A percentile compares a stretch with the other conserved stretches of the same genome.
These are phyloP conservation scores for Semicossyphus pulcher DNA, from an alignment of 2,113 vertebrate genomes.

Conservation along the genomic window DNA sequence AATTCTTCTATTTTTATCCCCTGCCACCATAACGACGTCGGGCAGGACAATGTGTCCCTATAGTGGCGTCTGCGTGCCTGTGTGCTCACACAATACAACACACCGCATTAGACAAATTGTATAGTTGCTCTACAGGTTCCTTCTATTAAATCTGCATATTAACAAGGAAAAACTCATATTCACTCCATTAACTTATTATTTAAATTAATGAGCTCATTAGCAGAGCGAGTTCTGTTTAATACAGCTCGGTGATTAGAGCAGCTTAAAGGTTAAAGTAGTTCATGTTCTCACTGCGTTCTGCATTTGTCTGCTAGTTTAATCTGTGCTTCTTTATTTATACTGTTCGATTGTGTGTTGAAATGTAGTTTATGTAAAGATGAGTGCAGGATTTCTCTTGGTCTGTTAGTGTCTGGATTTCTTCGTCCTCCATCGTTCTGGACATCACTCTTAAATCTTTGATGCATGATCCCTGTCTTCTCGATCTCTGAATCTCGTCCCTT, in stretches of 20 bases:
- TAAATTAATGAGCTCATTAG: slow-evolving; percentile 45
- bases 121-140: not conserved
- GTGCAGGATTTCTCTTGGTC: no score
- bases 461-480: slow-evolving; percentile 1
- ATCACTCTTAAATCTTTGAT: slow-evolving; percentile 15
- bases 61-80: not conserved
- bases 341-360: not conserved
- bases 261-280: slow-evolving; percentile 17
- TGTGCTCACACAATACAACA: not conserved
- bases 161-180: slow-evolving; percentile 6
- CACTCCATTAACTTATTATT: slow-evolving; percentile 22
- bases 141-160: not conserved
- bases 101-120: not conserved
- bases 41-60: not conserved
- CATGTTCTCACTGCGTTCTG: not conserved
- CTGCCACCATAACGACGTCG: not conserved
- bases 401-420: not conserved
- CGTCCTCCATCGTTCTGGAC: slow-evolving; percentile 7
- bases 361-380: slow-evolving; percentile 4
- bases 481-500: slow-evolving; percentile 14
- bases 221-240: slow-evolving; percentile 18
- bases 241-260: slow-evolving; percentile 12
- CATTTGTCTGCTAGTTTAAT: not conserved
- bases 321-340: not conserved
- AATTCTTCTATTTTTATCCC: not conserved